These are phyloP conservation scores for Podotricha telesiphe DNA, from an alignment of 2,888 invertebrate genomes.

Conservation along the genomic window DNA sequence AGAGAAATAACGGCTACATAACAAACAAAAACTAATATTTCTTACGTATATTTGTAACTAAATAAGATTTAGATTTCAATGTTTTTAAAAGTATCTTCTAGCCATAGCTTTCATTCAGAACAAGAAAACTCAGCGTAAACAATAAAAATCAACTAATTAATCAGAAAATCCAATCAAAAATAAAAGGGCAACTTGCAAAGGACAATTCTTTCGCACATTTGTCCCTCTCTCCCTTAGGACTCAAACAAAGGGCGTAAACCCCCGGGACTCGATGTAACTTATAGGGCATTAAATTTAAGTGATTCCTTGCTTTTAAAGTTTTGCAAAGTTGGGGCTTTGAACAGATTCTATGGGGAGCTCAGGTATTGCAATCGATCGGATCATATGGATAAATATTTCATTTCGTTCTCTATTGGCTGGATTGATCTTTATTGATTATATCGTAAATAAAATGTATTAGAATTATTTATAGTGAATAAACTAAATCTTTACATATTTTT, in stretches of 20 bases:
- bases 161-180: conserved; percentile 34
- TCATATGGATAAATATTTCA: conserved; percentile 27
- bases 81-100: too few relatives aligned
- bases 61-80: too few relatives aligned
- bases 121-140: neutral
- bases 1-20: too few relatives aligned
- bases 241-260: conserved; percentile 65
- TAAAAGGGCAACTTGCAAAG: conserved; percentile 38
- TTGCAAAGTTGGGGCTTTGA: conserved; percentile 47
- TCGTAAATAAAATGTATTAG: neutral
- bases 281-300: conserved; percentile 79
- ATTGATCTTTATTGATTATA: neutral
- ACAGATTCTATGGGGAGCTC: conserved; percentile 37
- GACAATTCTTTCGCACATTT: conserved; percentile 59
- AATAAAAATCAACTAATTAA: conserved; percentile 25
- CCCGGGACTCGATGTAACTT: conserved; percentile 64
- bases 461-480: neutral
- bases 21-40: too few relatives aligned
- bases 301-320: conserved; percentile 73
- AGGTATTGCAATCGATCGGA: conserved; percentile 29
- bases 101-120: too few relatives aligned
- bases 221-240: conserved; percentile 58
- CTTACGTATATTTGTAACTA: too few relatives aligned
- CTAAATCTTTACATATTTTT: too few relatives aligned
- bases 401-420: conserved; percentile 20